Conservation (phyloP, 2,888 invertebrate species). For the Vannuccia rotundouncinata region DNA sequence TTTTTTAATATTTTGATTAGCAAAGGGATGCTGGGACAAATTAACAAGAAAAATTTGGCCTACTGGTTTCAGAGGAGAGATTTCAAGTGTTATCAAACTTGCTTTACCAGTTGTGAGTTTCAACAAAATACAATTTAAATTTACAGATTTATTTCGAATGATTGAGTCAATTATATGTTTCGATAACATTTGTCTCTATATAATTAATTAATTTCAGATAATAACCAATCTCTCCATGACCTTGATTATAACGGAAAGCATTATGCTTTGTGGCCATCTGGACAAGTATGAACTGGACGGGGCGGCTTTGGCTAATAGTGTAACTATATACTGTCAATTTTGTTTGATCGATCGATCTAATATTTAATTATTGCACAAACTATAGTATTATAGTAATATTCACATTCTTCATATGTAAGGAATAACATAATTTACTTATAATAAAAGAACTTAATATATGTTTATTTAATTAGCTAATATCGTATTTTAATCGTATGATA, state of each 20-base stretch:
- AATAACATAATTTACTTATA: no score
- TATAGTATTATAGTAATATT: no score
- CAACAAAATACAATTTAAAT: neutral
- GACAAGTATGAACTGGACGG: neutral
- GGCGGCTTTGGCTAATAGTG: neutral
- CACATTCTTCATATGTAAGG: no score
- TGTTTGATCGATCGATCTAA: no score
- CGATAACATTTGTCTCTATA: neutral
- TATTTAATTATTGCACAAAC: no score
- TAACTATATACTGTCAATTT: no score
- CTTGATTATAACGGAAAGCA: neutral
- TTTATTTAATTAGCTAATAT: no score
- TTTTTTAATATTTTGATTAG: no score
- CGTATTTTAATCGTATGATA: no score
- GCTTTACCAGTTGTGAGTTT: neutral
- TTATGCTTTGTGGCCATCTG: neutral
- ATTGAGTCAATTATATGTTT: neutral
- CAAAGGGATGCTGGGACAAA: no score
- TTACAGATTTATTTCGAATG: neutral
- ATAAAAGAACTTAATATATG: no score
- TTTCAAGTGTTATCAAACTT: neutral
- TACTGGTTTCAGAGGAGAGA: neutral
- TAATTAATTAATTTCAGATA: neutral
- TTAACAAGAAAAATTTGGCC: neutral
- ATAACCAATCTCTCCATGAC: neutral